These are phyloP conservation scores for Holocentrus rufus DNA, from an alignment of 2,797 vertebrate species.

Conservation along the genomic window DNA sequence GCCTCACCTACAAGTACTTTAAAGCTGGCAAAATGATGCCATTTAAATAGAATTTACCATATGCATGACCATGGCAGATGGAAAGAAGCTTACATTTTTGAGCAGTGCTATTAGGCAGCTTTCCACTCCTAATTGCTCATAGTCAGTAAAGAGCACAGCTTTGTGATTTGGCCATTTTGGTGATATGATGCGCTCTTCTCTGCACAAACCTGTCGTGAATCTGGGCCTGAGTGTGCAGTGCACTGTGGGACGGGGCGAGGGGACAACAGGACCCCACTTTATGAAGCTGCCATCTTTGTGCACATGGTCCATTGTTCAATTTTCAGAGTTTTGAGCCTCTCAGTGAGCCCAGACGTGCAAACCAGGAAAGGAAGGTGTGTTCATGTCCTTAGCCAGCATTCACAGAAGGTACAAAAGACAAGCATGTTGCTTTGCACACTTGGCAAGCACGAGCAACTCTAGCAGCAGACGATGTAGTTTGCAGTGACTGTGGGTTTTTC, in stretches of 20 bases:
- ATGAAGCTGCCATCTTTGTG: conserved; percentile 1
- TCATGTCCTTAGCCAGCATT: conserved; percentile 33
- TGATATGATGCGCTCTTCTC: neutral
- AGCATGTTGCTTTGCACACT: conserved; percentile 60
- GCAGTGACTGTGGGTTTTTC: conserved; percentile 84
- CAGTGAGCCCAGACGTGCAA: conserved; percentile 22
- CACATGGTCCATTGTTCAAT: conserved; percentile 34
- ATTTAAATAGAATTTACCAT: conserved; percentile 63
- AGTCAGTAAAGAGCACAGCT: neutral
- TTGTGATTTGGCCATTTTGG: neutral
- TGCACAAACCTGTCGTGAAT: neutral
- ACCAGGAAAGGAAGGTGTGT: conserved; percentile 28
- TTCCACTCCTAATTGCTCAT: conserved; percentile 4
- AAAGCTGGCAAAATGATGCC: conserved; percentile 46
- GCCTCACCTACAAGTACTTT: conserved; percentile 56
- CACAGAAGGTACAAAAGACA: conserved; percentile 37
- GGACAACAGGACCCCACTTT: conserved; percentile 21
- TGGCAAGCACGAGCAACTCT: conserved; percentile 49
- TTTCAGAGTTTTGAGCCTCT: conserved; percentile 26
- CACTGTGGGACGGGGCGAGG: conserved; percentile 1
- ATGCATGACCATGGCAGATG: conserved; percentile 43
- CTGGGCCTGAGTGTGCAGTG: neutral
- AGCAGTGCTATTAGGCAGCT: conserved; percentile 28
- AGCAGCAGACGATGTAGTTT: conserved; percentile 77
- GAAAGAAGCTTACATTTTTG: conserved; percentile 19